Evolutionary conservation across 1,140 invertebrate genomes (phyloP).

Genomic region (Prorops nasuta): DNA sequence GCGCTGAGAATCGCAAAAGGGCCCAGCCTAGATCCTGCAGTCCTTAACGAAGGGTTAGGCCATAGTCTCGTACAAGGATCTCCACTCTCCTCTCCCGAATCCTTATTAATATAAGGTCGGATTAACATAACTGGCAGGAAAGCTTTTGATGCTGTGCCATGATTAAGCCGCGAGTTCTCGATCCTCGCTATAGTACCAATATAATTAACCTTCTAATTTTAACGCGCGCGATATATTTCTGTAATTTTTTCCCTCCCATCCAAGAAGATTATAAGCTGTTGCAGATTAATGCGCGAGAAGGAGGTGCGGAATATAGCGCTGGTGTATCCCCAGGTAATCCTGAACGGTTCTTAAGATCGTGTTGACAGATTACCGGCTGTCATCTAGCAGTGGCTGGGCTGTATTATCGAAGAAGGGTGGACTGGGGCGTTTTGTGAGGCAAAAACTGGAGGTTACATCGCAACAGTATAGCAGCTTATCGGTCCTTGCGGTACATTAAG

Average conservation of each 20-base stretch:
- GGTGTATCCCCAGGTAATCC: too few relatives aligned
- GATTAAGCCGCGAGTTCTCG: conserved; percentile 32
- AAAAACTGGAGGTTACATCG: conserved; percentile 38
- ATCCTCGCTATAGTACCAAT: too few relatives aligned
- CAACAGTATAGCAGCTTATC: conserved; percentile 33
- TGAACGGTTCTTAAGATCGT: too few relatives aligned
- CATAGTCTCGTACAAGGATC: conserved; percentile 36
- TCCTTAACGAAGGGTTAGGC: conserved; percentile 39
- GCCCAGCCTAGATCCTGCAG: conserved; percentile 7
- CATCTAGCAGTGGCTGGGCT: too few relatives aligned
- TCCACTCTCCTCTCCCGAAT: conserved; percentile 33
- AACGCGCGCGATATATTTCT: too few relatives aligned
- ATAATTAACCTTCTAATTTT: too few relatives aligned
- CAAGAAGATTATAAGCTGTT: too few relatives aligned
- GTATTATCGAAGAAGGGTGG: background rate
- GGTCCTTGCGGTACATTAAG: conserved; percentile 37
- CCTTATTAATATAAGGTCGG: conserved; percentile 48
- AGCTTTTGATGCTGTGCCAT: conserved; percentile 37
- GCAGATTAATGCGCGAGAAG: too few relatives aligned
- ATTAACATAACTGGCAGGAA: conserved; percentile 44
- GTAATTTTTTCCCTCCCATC: too few relatives aligned
- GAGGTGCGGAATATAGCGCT: too few relatives aligned
- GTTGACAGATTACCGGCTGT: too few relatives aligned
- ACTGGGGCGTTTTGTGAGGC: conserved; percentile 21
- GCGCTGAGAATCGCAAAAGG: conserved; percentile 1